Evolutionary conservation across 2,797 vertebrate genomes (phyloP), one percentile per base, ranked within the genome.

Genomic region (Notolabrus celidotus): DNA sequence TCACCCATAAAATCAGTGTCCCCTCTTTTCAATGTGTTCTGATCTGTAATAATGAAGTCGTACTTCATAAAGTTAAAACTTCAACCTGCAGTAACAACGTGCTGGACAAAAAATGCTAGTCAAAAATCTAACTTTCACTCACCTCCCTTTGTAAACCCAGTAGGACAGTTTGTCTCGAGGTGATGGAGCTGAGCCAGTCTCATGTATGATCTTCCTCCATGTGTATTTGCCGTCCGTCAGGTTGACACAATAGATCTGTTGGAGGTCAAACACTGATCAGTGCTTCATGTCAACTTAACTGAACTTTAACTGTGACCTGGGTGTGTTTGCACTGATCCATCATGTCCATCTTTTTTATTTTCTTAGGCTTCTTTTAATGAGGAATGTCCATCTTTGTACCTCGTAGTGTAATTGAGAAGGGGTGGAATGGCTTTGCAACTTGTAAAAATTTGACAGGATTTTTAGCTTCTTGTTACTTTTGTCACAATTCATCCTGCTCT

Each of bases 81-180:
- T 11, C 20, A 42, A 17, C 9, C 20, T 29, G 11, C n/a, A 31
- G 10, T 45, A 11, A 9, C 11, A 45, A 25, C 17, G 11, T 45
- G 22, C 38, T n/a, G 29, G 15, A 62, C 29, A 41, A 1, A 38
- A 15, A 16, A 5, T 3, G 16, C 17, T 22, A 5, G 2, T 20
- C 12, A 22, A 4, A 23, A 41, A 7, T 46, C 3, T 2, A 49
- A 5, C 51, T 49, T 27, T 49, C 53, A 10, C 77, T 74, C 50
- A 95, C 94, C 79, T 88, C 77, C 79, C 87, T 67, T 95, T 93
- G 77, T 98, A 92, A 57, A 97, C 94, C 97, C 97, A 99, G 90
- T 96, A 98, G 84, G 96, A 97, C 62, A 97, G 93, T 75, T 99
- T 99, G 90, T 99, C 97, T 80, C 97, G 94, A 49, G 96, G 95